phyloP scores from a whole-genome alignment of 1,140 invertebrate genomes.

The Pachypeltis micranthus region DNA sequence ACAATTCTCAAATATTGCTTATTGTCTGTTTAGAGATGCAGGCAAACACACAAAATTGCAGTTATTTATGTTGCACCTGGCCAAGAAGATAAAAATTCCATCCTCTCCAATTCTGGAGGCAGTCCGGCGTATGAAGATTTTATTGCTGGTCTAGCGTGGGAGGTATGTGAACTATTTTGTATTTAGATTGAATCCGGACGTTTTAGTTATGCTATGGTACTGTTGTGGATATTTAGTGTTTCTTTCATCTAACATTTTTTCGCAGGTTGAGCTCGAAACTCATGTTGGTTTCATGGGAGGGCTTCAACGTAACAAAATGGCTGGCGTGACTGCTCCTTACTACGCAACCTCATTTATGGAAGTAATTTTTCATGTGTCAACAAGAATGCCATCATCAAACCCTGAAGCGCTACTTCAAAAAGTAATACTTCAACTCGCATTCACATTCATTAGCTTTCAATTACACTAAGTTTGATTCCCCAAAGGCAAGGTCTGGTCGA shows the following conservation, averaged over 20 bases:
- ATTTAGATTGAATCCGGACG: no score
- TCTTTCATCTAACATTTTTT: no score
- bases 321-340: conserved; percentile 87
- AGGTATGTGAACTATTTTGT: conserved; percentile 43
- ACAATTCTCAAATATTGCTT: conserved; percentile 11
- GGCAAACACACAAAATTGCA: conserved; percentile 98
- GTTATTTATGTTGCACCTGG: conserved; percentile 95
- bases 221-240: no score
- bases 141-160: conserved; percentile 88
- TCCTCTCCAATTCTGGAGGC: conserved; percentile 57
- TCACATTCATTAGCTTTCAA: no score
- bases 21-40: conserved; percentile 45
- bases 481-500: no score
- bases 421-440: conserved; percentile 39
- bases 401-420: conserved; percentile 82
- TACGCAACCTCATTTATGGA: conserved; percentile 83
- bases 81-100: conserved; percentile 92
- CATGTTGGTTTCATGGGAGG: conserved; percentile 96
- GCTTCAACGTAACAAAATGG: conserved; percentile 77
- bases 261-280: conserved; percentile 73
- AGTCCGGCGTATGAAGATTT: conserved; percentile 92
- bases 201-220: no score
- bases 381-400: conserved; percentile 76
- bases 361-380: conserved; percentile 92
- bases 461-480: no score